These are phyloP conservation scores for Anodontia alba DNA, from an alignment of 2,888 invertebrate genomes.

Conservation along the genomic window DNA sequence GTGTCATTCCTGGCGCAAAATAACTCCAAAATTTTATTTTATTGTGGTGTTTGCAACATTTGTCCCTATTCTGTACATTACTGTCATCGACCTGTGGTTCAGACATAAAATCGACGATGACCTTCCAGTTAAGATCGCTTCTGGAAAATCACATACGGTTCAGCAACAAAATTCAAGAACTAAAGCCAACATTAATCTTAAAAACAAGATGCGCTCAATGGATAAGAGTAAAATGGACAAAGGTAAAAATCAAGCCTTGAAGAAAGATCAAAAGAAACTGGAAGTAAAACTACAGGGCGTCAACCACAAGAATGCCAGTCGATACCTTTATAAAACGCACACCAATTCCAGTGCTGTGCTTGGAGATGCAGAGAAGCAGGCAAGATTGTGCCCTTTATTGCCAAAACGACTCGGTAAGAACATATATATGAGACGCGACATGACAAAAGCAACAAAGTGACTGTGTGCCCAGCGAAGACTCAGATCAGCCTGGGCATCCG, in stretches of 20 bases:
- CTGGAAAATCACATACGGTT: neutral
- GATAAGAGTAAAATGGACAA: neutral
- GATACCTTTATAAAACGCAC: neutral
- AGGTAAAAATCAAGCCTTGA: neutral
- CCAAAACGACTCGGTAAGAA: constrained; percentile 4
- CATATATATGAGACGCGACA: neutral
- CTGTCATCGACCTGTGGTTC: neutral
- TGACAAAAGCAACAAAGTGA: too few relatives aligned
- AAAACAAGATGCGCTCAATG: neutral
- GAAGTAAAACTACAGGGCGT: neutral
- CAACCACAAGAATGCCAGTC: neutral
- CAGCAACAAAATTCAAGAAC: too few relatives aligned
- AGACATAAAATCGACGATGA: neutral
- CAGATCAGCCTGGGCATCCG: too few relatives aligned
- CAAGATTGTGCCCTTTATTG: neutral
- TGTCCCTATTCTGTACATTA: neutral
- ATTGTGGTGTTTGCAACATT: neutral
- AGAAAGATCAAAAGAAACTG: neutral
- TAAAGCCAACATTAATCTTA: neutral
- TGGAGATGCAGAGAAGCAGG: neutral
- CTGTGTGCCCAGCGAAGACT: too few relatives aligned
- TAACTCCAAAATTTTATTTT: neutral
- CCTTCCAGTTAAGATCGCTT: neutral
- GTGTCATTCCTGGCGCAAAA: neutral
- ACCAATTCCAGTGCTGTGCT: neutral